Percentiles rank a stretch among this genome's conserved stretches.
These are phyloP conservation scores for Apamea crenata DNA, from an alignment of 2,888 invertebrate species.

Conservation along the genomic window DNA sequence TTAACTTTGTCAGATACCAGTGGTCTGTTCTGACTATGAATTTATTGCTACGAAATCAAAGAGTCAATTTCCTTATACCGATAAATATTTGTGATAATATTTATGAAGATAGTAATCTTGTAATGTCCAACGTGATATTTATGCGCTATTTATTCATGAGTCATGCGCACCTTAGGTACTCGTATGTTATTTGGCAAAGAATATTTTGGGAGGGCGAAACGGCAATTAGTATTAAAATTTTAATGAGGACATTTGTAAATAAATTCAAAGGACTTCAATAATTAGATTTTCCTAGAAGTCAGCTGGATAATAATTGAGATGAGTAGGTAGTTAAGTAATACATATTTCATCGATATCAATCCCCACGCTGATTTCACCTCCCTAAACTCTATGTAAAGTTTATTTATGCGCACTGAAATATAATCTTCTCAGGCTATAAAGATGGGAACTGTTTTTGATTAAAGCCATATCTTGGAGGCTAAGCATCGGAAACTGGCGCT, in stretches of 20 bases:
- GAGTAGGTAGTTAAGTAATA: background rate
- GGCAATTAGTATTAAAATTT: conserved; percentile 40
- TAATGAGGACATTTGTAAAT: conserved; percentile 41
- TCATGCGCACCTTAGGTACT: conserved; percentile 26
- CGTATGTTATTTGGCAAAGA: conserved; percentile 40
- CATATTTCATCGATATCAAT: conserved; percentile 43
- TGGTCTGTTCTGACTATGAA: conserved; percentile 64
- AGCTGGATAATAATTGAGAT: conserved; percentile 16
- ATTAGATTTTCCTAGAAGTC: conserved; percentile 26
- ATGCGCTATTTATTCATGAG: conserved; percentile 52
- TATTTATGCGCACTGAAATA: conserved; percentile 22
- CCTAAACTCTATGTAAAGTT: conserved; percentile 7
- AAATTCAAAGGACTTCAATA: conserved; percentile 23
- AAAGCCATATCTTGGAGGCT: conserved; percentile 59
- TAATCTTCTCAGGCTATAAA: conserved; percentile 25
- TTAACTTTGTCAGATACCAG: conserved; percentile 73
- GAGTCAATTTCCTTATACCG: conserved; percentile 52
- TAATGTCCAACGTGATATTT: conserved; percentile 43
- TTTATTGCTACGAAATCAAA: conserved; percentile 63
- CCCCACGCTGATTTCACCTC: conserved; percentile 19
- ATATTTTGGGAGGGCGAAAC: conserved; percentile 32
- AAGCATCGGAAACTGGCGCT: conserved; percentile 78
- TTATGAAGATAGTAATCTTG: conserved; percentile 58
- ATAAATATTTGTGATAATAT: conserved; percentile 61
- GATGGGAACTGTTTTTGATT: conserved; percentile 55